These are phyloP conservation scores for Drosophila repletoides DNA, from an alignment of 1,140 invertebrate species.

Conservation along the genomic window DNA sequence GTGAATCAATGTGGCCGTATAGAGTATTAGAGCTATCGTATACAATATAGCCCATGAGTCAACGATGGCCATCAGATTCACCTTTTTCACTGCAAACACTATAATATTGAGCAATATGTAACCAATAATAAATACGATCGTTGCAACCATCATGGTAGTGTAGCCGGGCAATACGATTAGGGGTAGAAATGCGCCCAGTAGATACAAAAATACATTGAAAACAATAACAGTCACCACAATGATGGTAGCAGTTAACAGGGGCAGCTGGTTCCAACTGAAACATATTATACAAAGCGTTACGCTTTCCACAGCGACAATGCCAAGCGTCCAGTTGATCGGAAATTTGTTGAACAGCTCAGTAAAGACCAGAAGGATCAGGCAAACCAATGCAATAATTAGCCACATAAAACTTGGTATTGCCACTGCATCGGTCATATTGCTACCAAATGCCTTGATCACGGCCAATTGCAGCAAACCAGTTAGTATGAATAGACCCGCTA, in stretches of 20 bases:
- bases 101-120: background rate
- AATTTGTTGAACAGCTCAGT: background rate
- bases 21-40: slow-evolving; percentile 8
- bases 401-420: slow-evolving; percentile 17
- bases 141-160: background rate
- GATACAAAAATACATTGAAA: background rate
- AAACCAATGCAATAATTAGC: slow-evolving; percentile 10
- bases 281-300: background rate
- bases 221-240: background rate
- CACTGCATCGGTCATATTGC: background rate
- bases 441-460: background rate
- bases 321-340: slow-evolving; percentile 43
- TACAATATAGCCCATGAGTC: slow-evolving; percentile 2
- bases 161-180: slow-evolving; percentile 17
- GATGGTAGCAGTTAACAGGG: rapidly evolving
- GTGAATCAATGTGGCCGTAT: slow-evolving; percentile 28
- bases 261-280: background rate
- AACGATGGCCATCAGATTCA: background rate
- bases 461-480: slow-evolving; percentile 1
- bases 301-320: slow-evolving; percentile 11
- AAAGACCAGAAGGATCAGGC: slow-evolving; percentile 14
- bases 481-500: background rate
- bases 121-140: slow-evolving; percentile 3
- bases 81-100: background rate
- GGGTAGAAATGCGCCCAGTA: slow-evolving; percentile 27